These are phyloP conservation scores for Muricea muricata DNA, from an alignment of 92 coral and sea anemone genomes.

Conservation along the genomic window DNA sequence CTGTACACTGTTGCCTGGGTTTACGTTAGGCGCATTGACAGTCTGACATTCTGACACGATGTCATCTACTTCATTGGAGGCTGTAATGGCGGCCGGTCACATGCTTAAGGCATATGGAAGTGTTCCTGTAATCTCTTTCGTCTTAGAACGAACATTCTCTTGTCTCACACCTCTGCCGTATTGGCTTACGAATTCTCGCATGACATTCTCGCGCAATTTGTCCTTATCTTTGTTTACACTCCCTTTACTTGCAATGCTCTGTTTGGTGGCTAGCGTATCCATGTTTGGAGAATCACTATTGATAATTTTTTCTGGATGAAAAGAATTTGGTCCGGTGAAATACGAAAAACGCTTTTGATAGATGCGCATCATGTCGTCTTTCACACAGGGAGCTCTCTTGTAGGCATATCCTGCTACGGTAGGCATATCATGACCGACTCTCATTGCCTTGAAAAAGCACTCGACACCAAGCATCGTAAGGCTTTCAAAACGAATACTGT, in stretches of 20 bases:
- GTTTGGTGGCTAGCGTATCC: constrained; percentile 44
- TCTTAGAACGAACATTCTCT: constrained; percentile 63
- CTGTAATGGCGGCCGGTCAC: constrained; percentile 44
- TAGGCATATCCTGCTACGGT: constrained; percentile 37
- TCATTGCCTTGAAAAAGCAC: constrained; percentile 57
- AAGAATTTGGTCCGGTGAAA: constrained; percentile 65
- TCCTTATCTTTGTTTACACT: constrained; percentile 44
- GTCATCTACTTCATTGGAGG: constrained; percentile 31
- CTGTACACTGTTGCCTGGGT: constrained; percentile 29
- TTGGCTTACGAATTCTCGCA: constrained; percentile 62
- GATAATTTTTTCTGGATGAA: constrained; percentile 59
- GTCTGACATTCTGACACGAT: constrained; percentile 37
- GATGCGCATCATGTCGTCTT: constrained; percentile 56
- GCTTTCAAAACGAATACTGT: constrained; percentile 40
- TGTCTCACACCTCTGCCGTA: constrained; percentile 67
- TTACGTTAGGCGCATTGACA: constrained; percentile 38
- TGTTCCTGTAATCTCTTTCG: constrained; percentile 66
- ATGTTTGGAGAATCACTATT: constrained; percentile 42
- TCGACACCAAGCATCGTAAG: constrained; percentile 53
- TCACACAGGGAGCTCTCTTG: constrained; percentile 57
- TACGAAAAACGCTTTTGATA: constrained; percentile 53
- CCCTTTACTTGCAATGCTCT: constrained; percentile 40
- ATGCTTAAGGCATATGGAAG: constrained; percentile 64
- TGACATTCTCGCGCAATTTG: constrained; percentile 46
- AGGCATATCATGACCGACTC: constrained; percentile 68